A percentile compares a stretch with the other conserved stretches of the same genome.
Evolutionary conservation across 2,113 vertebrate genomes (phyloP).

Genomic region (Ascaphus truei): DNA sequence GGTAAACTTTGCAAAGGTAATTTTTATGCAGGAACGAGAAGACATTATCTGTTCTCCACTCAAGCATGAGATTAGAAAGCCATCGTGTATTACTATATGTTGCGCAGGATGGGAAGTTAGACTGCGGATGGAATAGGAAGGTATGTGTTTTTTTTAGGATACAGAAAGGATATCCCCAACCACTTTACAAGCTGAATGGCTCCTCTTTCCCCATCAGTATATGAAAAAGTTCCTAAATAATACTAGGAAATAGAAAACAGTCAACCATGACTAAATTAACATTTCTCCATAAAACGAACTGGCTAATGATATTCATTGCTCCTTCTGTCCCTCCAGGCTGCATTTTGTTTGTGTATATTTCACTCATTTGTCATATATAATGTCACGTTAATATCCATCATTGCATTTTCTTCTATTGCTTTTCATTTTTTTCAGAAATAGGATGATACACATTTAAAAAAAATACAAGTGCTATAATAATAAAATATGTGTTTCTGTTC

Average conservation of each 20-base stretch:
- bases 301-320: conserved; percentile 39
- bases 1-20: conserved; percentile 45
- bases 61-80: conserved; percentile 61
- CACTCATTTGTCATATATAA: conserved; percentile 13
- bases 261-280: conserved; percentile 56
- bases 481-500: conserved; percentile 26
- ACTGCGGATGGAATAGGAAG: conserved; percentile 43
- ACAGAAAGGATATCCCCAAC: conserved; percentile 48
- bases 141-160: conserved; percentile 43
- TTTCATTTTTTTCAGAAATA: background rate
- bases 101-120: conserved; percentile 44
- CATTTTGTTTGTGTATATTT: conserved; percentile 20
- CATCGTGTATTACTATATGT: conserved; percentile 43
- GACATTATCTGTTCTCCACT: conserved; percentile 55
- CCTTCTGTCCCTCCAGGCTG: conserved; percentile 2
- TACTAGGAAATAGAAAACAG: conserved; percentile 47
- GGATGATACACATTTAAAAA: background rate
- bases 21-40: conserved; percentile 45
- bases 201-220: conserved; percentile 35
- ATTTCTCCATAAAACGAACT: conserved; percentile 34
- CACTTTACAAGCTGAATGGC: conserved; percentile 44
- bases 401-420: background rate
- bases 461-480: conserved; percentile 25
- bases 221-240: conserved; percentile 28
- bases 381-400: conserved; percentile 21